Conservation (phyloP, 2,113 vertebrate genomes). For the Egretta garzetta region DNA sequence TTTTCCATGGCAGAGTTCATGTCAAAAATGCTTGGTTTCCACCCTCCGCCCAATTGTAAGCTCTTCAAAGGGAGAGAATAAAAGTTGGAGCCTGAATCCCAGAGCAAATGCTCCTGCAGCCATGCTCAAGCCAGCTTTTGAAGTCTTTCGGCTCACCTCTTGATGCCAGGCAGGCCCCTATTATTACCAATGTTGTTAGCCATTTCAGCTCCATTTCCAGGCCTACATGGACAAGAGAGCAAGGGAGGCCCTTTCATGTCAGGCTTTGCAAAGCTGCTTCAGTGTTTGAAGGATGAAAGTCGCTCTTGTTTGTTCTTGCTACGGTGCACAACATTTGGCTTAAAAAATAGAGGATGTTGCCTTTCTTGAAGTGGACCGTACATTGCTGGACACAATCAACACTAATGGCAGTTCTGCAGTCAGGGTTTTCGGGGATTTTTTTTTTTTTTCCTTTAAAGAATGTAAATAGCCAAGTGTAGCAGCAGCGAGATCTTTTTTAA, state of each 20-base stretch:
- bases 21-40: constrained; percentile 82
- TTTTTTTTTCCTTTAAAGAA: background rate
- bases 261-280: constrained; percentile 70
- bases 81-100: constrained; percentile 79
- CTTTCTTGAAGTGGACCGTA: constrained; percentile 54
- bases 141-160: constrained; percentile 86
- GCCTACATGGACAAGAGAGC: constrained; percentile 78
- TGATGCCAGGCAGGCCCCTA: constrained; percentile 87
- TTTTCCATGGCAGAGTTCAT: constrained; percentile 83
- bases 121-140: constrained; percentile 83
- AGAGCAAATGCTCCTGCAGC: constrained; percentile 66
- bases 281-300: constrained; percentile 73
- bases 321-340: constrained; percentile 52
- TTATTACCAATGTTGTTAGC: constrained; percentile 88
- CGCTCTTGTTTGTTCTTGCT: constrained; percentile 57
- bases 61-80: constrained; percentile 97
- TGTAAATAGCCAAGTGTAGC: constrained; percentile 2
- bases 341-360: constrained; percentile 55
- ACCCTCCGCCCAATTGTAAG: constrained; percentile 86
- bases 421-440: background rate
- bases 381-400: constrained; percentile 28
- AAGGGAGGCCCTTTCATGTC: constrained; percentile 87
- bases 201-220: constrained; percentile 84
- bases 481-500: constrained; percentile 10
- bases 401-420: constrained; percentile 35